Conservation (phyloP, 2,797 vertebrate genomes). For the Loris lydekkerianus region DNA sequence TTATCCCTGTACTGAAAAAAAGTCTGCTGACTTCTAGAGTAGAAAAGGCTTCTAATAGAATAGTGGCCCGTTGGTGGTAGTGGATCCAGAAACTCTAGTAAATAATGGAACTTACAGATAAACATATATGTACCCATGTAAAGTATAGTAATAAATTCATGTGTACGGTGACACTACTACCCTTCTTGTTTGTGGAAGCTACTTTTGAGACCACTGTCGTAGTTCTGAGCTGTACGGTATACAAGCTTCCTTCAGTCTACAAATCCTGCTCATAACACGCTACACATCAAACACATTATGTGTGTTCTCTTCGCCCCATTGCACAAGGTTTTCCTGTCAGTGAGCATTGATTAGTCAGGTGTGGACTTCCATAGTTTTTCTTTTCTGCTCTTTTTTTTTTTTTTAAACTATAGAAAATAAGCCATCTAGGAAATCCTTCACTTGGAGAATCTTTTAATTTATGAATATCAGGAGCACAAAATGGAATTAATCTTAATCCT, state of each 20-base stretch:
- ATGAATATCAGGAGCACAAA: background rate
- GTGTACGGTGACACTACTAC: background rate
- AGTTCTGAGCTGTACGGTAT: background rate
- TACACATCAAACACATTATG: background rate
- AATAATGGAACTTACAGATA: background rate
- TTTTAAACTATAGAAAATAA: conserved; percentile 20
- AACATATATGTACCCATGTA: background rate
- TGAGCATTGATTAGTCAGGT: background rate
- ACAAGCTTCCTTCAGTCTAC: background rate
- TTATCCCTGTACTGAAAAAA: background rate
- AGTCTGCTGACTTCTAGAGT: background rate
- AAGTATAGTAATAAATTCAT: background rate
- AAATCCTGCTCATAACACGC: background rate
- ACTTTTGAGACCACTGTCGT: background rate
- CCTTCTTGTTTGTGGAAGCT: background rate
- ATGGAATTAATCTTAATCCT: background rate
- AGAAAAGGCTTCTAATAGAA: background rate
- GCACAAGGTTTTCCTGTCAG: background rate
- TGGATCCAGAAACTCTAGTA: background rate
- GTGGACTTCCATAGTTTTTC: background rate
- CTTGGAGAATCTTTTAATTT: background rate
- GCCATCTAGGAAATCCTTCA: background rate
- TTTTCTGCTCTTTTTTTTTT: conserved; percentile 3
- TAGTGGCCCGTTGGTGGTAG: background rate
- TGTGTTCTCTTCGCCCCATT: background rate